Base-by-base conservation (phyloP, 2,888 invertebrate genomes). In the Euzophera pinguis region DNA sequence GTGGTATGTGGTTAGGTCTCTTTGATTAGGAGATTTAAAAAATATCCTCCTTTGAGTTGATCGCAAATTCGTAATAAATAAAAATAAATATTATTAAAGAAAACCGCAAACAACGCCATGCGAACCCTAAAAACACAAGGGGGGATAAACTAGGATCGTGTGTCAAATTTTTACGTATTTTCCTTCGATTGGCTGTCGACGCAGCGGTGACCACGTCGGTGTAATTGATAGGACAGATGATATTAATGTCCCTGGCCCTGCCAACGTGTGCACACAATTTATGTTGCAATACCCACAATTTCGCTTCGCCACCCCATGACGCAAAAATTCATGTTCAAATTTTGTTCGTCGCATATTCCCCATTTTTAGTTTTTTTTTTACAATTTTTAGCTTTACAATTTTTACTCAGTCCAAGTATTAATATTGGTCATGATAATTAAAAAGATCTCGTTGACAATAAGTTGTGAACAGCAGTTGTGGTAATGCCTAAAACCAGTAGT, bases 181-280 rank as follows among this genome's bases (percentile, higher is more conserved):
- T 75, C 73, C 71, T 73, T 71, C 73, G 73, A 78, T 76, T 72
- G 71, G 72, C 69, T 73, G 77, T 81, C 76, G 71, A 58, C 67
- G 60, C 67, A 70, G 71, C 71, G 73, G 75, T 78, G 79, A 81
- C 82, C 84, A 74, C 77, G 71, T 63, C 66, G 61, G 56, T 67
- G 74, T 84, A 85, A 85, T 86, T 85, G 84, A 86, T 85, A 81
- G 84, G 81, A 79, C 82, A 79, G 75, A 75, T 75, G 78, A 83
- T 84, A 84, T 84, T 84, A 84, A 84, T 82, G 80, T 74, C 72
- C 72, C 73, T 39, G 14, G 13, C 37, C 64, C 60, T 60, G 61
- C 65, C 75, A 78, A 73, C 75, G 79, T 74, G 81, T 81, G 81
- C 68, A 65, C 76, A 69, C 75, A 81, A 84, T 84, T 84, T 86